These are phyloP conservation scores for Dryomyza anilis DNA, from an alignment of 2,888 invertebrate species.

Conservation along the genomic window DNA sequence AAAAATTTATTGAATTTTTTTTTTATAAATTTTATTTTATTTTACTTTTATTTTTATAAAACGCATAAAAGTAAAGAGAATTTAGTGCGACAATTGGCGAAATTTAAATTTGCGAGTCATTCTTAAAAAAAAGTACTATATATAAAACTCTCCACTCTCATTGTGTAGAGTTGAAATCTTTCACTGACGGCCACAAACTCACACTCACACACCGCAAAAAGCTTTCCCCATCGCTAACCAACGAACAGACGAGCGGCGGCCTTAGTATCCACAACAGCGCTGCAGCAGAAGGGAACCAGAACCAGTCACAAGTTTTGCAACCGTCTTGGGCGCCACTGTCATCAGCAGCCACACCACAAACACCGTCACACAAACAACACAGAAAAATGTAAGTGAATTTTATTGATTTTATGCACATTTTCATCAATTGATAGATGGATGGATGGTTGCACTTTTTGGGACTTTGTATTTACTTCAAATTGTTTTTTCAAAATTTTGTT, in stretches of 20 bases:
- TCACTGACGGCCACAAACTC: slow-evolving; percentile 19
- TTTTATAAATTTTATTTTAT: neutral
- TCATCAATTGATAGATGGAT: too few relatives aligned
- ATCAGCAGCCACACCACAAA: slow-evolving; percentile 25
- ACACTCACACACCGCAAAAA: slow-evolving; percentile 6
- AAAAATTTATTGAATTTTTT: neutral
- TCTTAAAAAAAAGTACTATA: too few relatives aligned
- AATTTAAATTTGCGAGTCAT: slow-evolving; percentile 3
- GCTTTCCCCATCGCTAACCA: slow-evolving; percentile 25
- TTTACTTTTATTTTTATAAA: slow-evolving; percentile 26
- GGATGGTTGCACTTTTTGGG: too few relatives aligned
- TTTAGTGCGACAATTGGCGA: slow-evolving; percentile 25
- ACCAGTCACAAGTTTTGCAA: slow-evolving; percentile 15
- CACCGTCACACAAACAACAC: slow-evolving; percentile 9
- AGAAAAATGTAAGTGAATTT: slow-evolving; percentile 34
- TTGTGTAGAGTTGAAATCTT: slow-evolving; percentile 12
- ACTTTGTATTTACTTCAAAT: too few relatives aligned
- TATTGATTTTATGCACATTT: slow-evolving; percentile 33
- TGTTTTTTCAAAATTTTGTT: too few relatives aligned
- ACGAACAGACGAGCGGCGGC: slow-evolving; percentile 14
- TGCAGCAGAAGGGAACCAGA: slow-evolving; percentile 7
- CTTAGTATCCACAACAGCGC: slow-evolving; percentile 10
- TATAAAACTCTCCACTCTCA: slow-evolving; percentile 10
- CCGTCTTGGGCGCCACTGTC: slow-evolving; percentile 27
- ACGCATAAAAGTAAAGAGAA: slow-evolving; percentile 17